Evolutionary conservation across 2,113 vertebrate genomes (phyloP).

Genomic region (Leuciscus idus): DNA sequence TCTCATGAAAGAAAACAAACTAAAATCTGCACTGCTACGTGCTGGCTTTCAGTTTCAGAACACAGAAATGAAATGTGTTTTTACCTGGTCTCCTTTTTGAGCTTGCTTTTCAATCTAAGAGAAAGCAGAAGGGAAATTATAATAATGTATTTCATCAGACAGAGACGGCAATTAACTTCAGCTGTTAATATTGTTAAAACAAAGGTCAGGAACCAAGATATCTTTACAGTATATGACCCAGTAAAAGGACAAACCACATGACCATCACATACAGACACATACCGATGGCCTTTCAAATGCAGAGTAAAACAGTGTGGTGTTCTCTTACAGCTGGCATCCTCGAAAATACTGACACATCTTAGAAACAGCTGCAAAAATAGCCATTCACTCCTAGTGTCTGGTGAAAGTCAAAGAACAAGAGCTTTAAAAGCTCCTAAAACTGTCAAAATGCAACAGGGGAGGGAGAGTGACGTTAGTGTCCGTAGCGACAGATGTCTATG

Average conservation of each 20-base stretch:
- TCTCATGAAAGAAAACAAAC: not conserved
- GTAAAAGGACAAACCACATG: not conserved
- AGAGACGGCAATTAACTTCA: conserved; percentile 7
- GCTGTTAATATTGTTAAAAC: not conserved
- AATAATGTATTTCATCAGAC: conserved; percentile 7
- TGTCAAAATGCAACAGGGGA: conserved; percentile 46
- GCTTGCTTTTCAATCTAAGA: conserved; percentile 64
- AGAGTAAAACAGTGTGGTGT: conserved; percentile 61
- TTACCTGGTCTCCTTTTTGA: conserved; percentile 74
- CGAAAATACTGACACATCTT: conserved; percentile 67
- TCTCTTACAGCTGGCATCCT: conserved; percentile 63
- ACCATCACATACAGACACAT: conserved; percentile 12
- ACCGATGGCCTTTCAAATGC: conserved; percentile 62
- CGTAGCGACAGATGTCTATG: conserved; percentile 41
- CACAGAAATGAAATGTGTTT: not conserved
- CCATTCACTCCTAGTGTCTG: conserved; percentile 44
- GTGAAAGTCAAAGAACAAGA: conserved; percentile 37
- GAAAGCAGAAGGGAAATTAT: conserved; percentile 39
- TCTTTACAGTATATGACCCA: not conserved
- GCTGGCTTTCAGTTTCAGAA: not conserved
- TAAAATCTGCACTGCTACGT: not conserved
- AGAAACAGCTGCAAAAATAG: conserved; percentile 68
- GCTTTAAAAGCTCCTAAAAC: conserved; percentile 38
- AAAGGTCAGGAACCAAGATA: conserved; percentile 6
- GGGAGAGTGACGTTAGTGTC: conserved; percentile 2